These are phyloP conservation scores for Cisticola juncidis DNA, from an alignment of 2,113 vertebrate genomes.

Conservation along the genomic window DNA sequence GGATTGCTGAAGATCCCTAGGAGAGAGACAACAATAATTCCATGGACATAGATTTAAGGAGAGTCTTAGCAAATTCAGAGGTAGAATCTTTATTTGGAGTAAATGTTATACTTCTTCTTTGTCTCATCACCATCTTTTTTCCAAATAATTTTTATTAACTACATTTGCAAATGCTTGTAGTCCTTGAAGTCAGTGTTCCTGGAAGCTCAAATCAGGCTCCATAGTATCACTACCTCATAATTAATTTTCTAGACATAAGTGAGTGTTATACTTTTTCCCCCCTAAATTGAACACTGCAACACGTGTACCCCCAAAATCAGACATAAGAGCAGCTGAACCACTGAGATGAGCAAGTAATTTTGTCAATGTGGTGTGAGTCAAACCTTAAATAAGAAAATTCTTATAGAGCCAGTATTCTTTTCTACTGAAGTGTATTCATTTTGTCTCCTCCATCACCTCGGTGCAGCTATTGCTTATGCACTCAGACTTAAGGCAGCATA, in stretches of 20 bases:
- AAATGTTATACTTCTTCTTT: neutral
- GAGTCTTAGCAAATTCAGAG: neutral
- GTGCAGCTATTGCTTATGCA: neutral
- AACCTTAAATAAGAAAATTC: neutral
- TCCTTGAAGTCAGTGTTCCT: neutral
- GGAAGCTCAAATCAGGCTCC: neutral
- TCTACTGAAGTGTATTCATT: neutral
- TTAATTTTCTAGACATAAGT: neutral
- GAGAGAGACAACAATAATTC: neutral
- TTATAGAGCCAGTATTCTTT: neutral
- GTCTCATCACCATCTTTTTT: neutral
- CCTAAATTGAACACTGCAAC: neutral
- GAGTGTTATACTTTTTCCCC: neutral
- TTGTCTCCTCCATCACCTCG: fast-evolving
- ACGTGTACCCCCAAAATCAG: neutral
- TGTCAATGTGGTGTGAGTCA: neutral
- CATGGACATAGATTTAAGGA: neutral
- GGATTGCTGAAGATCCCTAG: neutral
- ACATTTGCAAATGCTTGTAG: neutral
- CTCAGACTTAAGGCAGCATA: neutral
- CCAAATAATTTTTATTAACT: neutral
- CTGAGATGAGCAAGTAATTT: neutral
- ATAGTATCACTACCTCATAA: neutral
- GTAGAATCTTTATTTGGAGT: neutral
- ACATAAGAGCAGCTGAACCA: neutral